Percentiles rank a stretch among this genome's conserved stretches.
Evolutionary conservation across 2,888 invertebrate species (phyloP).

Genomic region (Pheosia tremula): DNA sequence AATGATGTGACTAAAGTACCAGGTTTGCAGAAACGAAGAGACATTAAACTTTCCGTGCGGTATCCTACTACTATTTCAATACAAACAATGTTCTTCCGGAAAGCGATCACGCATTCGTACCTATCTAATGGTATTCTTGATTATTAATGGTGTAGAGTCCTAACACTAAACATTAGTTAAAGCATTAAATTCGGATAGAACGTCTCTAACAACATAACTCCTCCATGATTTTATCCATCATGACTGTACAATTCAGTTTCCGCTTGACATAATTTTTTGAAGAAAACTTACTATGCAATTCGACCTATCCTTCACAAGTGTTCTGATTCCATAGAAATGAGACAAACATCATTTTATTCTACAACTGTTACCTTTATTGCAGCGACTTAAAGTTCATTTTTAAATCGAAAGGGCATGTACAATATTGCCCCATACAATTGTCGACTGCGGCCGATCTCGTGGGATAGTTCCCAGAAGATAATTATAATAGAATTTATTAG

Average conservation of each 20-base stretch:
- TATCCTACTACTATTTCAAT: background rate
- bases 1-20: background rate
- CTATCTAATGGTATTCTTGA: background rate
- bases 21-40: background rate
- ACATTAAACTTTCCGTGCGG: background rate
- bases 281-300: constrained; percentile 11
- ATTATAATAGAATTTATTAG: constrained; percentile 44
- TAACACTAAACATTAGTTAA: too few relatives aligned
- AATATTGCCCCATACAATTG: constrained; percentile 43
- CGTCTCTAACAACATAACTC: too few relatives aligned
- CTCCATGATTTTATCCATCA: too few relatives aligned
- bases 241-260: constrained; percentile 4
- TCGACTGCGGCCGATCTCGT: constrained; percentile 61
- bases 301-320: constrained; percentile 33
- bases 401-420: constrained; percentile 9
- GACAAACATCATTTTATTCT: constrained; percentile 14
- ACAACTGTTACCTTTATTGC: constrained; percentile 10
- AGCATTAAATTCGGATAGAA: too few relatives aligned
- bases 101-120: background rate
- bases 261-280: constrained; percentile 16
- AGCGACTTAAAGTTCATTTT: constrained; percentile 21
- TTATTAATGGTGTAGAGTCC: background rate
- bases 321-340: constrained; percentile 37
- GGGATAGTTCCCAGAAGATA: constrained; percentile 71
- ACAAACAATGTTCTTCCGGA: constrained; percentile 1